phyloP scores from a whole-genome alignment of 2,113 vertebrate species.

The Scomber japonicus region DNA sequence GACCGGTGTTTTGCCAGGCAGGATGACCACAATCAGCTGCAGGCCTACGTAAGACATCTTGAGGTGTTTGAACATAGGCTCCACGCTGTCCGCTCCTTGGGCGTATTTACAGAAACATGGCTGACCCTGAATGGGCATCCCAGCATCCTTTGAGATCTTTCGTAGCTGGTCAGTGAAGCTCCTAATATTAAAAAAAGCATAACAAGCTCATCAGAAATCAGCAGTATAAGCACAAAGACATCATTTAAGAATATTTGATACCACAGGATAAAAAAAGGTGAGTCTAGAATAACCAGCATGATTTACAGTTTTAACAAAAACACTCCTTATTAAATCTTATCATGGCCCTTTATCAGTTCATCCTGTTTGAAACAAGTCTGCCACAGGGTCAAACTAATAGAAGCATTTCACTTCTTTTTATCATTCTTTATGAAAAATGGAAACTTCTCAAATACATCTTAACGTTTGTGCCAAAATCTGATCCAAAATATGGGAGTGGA shows the following conservation, averaged over 20 bases:
- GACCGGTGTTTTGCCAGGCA: slow-evolving; percentile 97
- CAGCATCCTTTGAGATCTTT: slow-evolving; percentile 98
- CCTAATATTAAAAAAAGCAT: slow-evolving; percentile 75
- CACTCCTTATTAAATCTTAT: too few species aligned
- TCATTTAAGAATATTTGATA: background rate
- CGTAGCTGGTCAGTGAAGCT: slow-evolving; percentile 98
- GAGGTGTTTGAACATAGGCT: slow-evolving; percentile 99
- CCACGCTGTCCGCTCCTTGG: slow-evolving; percentile 98
- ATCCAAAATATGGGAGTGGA: too few species aligned
- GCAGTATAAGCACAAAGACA: background rate
- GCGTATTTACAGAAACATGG: slow-evolving; percentile 99
- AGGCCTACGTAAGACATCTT: slow-evolving; percentile 98
- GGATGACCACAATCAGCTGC: slow-evolving; percentile 98
- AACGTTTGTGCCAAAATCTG: too few species aligned
- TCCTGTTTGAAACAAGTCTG: too few species aligned
- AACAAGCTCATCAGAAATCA: slow-evolving; percentile 5
- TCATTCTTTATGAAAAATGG: too few species aligned
- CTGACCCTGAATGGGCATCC: slow-evolving; percentile 99
- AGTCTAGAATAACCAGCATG: too few species aligned
- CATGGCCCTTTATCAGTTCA: too few species aligned
- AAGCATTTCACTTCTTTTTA: too few species aligned
- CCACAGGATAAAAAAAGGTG: too few species aligned
- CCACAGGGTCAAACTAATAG: too few species aligned
- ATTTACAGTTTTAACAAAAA: too few species aligned
- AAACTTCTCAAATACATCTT: too few species aligned